Evolutionary conservation across 1,140 invertebrate genomes (phyloP), one percentile per base, ranked within the genome.

Genomic region (Leptinotarsa defecta): DNA sequence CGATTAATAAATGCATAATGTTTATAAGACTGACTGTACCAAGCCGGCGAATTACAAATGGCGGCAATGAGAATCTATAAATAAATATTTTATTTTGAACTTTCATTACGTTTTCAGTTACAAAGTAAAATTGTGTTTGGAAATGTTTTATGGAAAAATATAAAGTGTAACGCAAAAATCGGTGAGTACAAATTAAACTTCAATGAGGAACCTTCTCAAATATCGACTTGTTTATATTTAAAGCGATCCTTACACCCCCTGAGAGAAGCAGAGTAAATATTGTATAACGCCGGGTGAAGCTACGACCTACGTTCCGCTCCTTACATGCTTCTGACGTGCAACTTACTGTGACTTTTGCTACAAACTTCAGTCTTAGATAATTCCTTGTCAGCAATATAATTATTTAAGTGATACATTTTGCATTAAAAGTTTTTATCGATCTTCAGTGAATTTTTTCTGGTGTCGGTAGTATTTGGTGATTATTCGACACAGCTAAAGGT

Each of bases 391-490:
- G 83, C 83, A 83, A 84, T 84, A 85, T 84, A 85, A 85, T 85
- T 85, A 85, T 85, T 85, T 85, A 85, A 84, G 82, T 80, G 80
- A 83, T 78, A 82, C 79, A 81, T 84, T 85, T 85, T 85, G 81
- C 83, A 84, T 84, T 85, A 83, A 85, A 83, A 83, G 76, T 83
- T 83, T 84, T 83, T 85, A 85, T 85, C 81, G 84, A 85, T 84
- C 82, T 84, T 81, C 72, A 27, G 71, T 63, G 78, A 71, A 77
- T 80, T 83, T 83, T 80, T 81, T 73, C 65, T 75, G 70, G 71
- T 76, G 77, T 78, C 34, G 27, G 48, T 68, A 68, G 62, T 75
- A 43, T 73, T 71, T 76, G 76, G 52, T 67, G 27, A 73, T 68
- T 57, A 77, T 57, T 68, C 24, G 62, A 19, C 48, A 11, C 48